Percentiles rank a stretch among this genome's conserved stretches.
phyloP scores from a whole-genome alignment of 1,140 invertebrate genomes.

The Drosophila mauritiana region DNA sequence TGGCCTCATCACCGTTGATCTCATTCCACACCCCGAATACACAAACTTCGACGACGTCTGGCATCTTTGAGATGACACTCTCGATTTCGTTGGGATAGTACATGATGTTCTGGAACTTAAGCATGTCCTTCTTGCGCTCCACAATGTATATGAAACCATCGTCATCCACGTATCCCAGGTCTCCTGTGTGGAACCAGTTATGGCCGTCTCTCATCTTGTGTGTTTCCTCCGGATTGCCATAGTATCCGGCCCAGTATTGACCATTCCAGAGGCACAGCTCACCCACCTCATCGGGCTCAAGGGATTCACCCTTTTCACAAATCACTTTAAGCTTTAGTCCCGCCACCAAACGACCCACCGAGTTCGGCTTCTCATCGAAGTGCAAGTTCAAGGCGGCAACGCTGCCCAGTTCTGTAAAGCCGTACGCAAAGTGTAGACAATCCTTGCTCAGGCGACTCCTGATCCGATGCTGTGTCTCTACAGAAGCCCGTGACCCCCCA shows the following conservation, averaged over 20 bases:
- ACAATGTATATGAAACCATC: slow-evolving; percentile 86
- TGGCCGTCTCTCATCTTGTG: slow-evolving; percentile 50
- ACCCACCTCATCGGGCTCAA: slow-evolving; percentile 59
- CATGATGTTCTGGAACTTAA: slow-evolving; percentile 82
- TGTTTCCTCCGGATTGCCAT: slow-evolving; percentile 53
- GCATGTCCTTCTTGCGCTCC: slow-evolving; percentile 88
- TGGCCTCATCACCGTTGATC: slow-evolving; percentile 56
- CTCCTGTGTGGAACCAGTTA: slow-evolving; percentile 89
- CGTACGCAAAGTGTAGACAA: slow-evolving; percentile 51
- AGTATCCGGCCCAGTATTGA: slow-evolving; percentile 70
- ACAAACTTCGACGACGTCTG: slow-evolving; percentile 64
- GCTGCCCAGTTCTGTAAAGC: slow-evolving; percentile 58
- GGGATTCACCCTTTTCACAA: slow-evolving; percentile 40
- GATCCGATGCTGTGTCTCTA: slow-evolving; percentile 51
- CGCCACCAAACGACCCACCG: slow-evolving; percentile 43
- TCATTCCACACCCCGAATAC: slow-evolving; percentile 71
- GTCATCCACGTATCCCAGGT: slow-evolving; percentile 87
- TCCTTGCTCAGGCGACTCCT: slow-evolving; percentile 31
- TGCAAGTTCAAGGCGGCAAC: slow-evolving; percentile 38
- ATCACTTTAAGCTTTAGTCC: slow-evolving; percentile 77
- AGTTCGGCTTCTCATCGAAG: slow-evolving; percentile 66
- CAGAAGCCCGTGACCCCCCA: slow-evolving; percentile 49
- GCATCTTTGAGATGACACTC: slow-evolving; percentile 52
- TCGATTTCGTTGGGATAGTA: slow-evolving; percentile 77
- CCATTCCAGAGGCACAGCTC: slow-evolving; percentile 58